phyloP scores from a whole-genome alignment of 2,113 vertebrate species.

The Neomonachus schauinslandi region DNA sequence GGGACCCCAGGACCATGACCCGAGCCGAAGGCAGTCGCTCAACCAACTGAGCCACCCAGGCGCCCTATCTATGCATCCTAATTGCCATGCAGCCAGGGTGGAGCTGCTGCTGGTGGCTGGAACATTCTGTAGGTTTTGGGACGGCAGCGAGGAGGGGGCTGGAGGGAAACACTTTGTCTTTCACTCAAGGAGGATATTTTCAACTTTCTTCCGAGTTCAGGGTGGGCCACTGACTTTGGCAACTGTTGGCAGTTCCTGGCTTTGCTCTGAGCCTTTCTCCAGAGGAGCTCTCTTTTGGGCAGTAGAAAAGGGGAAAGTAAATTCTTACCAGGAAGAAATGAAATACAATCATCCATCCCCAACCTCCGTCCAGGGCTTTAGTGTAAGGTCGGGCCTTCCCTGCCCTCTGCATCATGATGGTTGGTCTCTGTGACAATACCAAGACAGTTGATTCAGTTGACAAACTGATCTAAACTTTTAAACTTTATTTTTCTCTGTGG shows the following conservation, averaged over 20 bases:
- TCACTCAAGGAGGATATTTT: not conserved
- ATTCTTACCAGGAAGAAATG: conserved; percentile 95
- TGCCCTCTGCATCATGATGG: conserved; percentile 26
- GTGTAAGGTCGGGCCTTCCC: conserved; percentile 75
- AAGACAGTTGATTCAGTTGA: not conserved
- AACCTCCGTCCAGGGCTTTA: conserved; percentile 88
- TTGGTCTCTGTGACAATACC: conserved; percentile 58
- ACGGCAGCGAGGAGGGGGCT: not conserved
- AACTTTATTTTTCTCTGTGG: not conserved
- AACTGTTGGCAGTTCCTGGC: not conserved
- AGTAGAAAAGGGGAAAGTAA: conserved; percentile 4
- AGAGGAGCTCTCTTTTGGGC: not conserved
- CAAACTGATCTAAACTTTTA: not conserved
- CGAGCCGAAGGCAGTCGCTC: no score
- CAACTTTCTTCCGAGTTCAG: not conserved
- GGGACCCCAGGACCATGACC: no score
- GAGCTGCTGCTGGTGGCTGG: not conserved
- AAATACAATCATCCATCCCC: conserved; percentile 95
- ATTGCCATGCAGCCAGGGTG: not conserved
- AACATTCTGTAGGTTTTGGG: not conserved
- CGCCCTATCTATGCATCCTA: not conserved
- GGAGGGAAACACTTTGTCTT: not conserved
- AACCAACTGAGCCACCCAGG: no score
- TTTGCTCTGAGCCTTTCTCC: not conserved
- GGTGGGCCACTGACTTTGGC: not conserved